Conservation (phyloP, 2,797 vertebrate species). For the Vespertilio murinus region DNA sequence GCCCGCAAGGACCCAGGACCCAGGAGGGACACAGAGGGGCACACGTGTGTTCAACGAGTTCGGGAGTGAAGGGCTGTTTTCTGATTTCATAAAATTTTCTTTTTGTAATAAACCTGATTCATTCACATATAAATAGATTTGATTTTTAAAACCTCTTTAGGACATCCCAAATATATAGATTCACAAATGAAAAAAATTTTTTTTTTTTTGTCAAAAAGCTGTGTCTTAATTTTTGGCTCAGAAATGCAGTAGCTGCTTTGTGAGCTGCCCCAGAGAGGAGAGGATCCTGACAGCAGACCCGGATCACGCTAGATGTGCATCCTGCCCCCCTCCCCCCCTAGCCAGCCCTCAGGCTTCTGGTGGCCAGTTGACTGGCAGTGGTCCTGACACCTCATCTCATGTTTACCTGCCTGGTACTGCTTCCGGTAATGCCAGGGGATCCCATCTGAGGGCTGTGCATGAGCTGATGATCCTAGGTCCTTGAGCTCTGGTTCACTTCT, state of each 20-base stretch:
- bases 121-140: neutral
- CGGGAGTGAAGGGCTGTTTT: neutral
- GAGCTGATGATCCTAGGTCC: neutral
- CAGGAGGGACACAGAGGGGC: neutral
- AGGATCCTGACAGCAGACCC: neutral
- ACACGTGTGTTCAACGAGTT: too few relatives aligned
- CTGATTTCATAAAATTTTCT: neutral
- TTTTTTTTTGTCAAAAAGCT: neutral
- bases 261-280: fast-evolving
- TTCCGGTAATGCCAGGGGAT: neutral
- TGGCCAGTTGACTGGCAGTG: neutral
- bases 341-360: neutral
- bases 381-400: neutral
- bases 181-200: neutral
- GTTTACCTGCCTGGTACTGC: neutral
- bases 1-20: neutral
- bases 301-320: fast-evolving
- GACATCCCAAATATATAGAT: neutral
- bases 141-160: neutral
- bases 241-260: neutral
- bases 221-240: neutral
- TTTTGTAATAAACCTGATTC: neutral
- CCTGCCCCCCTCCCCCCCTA: fast-evolving
- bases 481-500: neutral
- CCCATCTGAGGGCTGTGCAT: too few relatives aligned